phyloP scores from a whole-genome alignment of 2,888 invertebrate genomes.

The Melinaea marsaeus region DNA sequence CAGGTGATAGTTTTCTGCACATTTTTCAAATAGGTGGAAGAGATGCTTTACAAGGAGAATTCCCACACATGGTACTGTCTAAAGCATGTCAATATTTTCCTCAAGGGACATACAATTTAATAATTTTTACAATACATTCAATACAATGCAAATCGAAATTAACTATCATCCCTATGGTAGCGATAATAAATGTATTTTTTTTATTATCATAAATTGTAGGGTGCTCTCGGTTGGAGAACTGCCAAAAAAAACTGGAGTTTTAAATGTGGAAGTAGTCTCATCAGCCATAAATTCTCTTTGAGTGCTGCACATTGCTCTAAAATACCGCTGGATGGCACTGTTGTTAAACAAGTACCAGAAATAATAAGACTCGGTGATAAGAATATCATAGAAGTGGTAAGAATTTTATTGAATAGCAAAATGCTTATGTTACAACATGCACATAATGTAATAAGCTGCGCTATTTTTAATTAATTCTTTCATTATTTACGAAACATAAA shows the following conservation, averaged over 20 bases:
- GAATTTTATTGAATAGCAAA: conserved; percentile 11
- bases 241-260: conserved; percentile 39
- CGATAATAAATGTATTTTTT: too few species aligned
- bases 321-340: conserved; percentile 30
- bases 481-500: neutral
- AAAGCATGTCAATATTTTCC: neutral
- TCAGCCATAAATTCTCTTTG: conserved; percentile 78
- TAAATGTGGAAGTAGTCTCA: conserved; percentile 80
- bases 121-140: neutral
- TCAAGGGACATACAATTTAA: neutral
- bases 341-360: conserved; percentile 37
- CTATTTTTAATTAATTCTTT: neutral
- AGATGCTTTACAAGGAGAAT: conserved; percentile 43
- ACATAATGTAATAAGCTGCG: too few species aligned
- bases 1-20: neutral
- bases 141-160: too few species aligned
- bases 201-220: conserved; percentile 30
- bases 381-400: conserved; percentile 25
- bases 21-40: conserved; percentile 38
- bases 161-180: too few species aligned
- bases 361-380: conserved; percentile 46
- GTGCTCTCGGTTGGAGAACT: conserved; percentile 44
- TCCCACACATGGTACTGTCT: conserved; percentile 50
- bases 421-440: neutral
- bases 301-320: conserved; percentile 81